These are phyloP conservation scores for Rattus rattus DNA, from an alignment of 2,113 vertebrate species.

Conservation along the genomic window DNA sequence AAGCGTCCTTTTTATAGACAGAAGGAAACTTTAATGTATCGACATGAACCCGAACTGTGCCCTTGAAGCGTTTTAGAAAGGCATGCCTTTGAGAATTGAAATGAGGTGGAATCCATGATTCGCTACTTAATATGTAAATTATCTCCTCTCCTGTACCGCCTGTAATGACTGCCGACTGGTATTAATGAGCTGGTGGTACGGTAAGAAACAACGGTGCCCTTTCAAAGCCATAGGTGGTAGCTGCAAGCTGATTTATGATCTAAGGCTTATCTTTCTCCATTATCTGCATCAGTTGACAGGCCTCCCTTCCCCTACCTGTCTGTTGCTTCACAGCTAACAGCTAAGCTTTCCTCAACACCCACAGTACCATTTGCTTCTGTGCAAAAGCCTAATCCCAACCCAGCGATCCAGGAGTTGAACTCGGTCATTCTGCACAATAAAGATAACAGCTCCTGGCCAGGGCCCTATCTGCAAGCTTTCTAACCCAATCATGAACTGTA, in stretches of 20 bases:
- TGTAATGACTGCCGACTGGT: constrained; percentile 65
- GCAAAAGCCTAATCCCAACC: constrained; percentile 13
- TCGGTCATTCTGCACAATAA: constrained; percentile 71
- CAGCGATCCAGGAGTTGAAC: constrained; percentile 73
- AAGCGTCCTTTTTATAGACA: constrained; percentile 69
- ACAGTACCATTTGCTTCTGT: constrained; percentile 65
- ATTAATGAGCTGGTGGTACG: constrained; percentile 69
- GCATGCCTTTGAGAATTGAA: constrained; percentile 54
- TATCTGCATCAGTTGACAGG: constrained; percentile 61
- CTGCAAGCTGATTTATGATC: constrained; percentile 75
- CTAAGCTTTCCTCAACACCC: constrained; percentile 46
- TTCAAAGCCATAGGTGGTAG: constrained; percentile 73
- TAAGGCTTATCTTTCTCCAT: constrained; percentile 72
- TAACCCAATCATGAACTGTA: background rate
- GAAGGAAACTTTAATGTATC: constrained; percentile 71
- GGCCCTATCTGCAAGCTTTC: constrained; percentile 54
- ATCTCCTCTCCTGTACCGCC: constrained; percentile 68
- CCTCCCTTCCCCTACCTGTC: background rate
- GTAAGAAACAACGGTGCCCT: constrained; percentile 63
- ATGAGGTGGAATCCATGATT: constrained; percentile 61
- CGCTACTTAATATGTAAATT: constrained; percentile 78
- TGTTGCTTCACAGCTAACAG: background rate
- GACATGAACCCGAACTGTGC: constrained; percentile 69
- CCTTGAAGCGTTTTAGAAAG: constrained; percentile 74
- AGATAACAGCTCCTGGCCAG: constrained; percentile 68